These are phyloP conservation scores for Grammomys dolichurus DNA, from an alignment of 2,113 vertebrate species.

Conservation along the genomic window DNA sequence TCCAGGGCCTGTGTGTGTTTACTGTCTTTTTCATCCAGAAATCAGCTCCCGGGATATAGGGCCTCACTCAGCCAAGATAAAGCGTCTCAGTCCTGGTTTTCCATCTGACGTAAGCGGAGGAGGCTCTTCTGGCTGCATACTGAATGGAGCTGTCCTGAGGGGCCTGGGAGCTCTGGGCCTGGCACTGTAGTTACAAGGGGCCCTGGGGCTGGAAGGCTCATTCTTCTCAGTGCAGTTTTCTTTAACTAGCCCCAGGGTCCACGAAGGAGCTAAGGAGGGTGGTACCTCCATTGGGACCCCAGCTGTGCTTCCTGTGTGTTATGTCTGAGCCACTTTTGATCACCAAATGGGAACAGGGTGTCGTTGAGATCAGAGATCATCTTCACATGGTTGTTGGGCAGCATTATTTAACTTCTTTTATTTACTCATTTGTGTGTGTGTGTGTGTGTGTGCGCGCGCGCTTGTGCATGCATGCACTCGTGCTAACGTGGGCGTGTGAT, in stretches of 20 bases:
- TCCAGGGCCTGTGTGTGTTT: constrained; percentile 79
- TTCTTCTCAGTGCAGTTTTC: constrained; percentile 1
- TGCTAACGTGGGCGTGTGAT: not conserved
- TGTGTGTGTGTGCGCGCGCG: not conserved
- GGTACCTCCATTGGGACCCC: not conserved
- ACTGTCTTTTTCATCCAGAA: constrained; percentile 71
- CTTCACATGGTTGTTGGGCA: not conserved
- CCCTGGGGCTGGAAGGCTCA: not conserved
- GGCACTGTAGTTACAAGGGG: not conserved
- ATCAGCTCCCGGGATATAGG: not conserved
- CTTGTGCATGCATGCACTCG: not conserved
- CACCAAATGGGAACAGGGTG: not conserved
- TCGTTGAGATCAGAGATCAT: not conserved
- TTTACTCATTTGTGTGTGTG: not conserved
- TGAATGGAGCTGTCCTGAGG: not conserved
- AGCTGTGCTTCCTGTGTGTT: not conserved
- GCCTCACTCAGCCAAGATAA: not conserved
- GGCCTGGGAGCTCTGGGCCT: not conserved
- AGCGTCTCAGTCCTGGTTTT: constrained; percentile 26
- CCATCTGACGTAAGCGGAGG: not conserved
- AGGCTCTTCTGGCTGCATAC: not conserved
- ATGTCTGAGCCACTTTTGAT: not conserved
- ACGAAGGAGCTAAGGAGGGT: not conserved
- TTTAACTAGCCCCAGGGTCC: not conserved
- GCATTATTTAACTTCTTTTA: not conserved